A percentile compares a stretch with the other conserved stretches of the same genome.
Conservation (phyloP, 2,113 vertebrate genomes). For the Triplophysa siluroides region DNA sequence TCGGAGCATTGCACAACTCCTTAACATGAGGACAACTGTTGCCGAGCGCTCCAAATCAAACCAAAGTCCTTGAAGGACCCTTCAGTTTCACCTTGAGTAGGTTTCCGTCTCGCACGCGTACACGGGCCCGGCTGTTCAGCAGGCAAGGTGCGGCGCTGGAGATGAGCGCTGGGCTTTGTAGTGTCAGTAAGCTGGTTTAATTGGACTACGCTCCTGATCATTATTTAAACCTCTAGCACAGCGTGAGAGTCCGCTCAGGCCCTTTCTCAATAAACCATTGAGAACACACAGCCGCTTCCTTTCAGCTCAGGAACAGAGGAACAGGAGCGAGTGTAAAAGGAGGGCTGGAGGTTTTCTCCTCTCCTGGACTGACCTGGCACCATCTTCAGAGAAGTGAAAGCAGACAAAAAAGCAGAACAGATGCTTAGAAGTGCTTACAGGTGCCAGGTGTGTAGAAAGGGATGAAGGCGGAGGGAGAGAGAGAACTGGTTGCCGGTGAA, state of each 20-base stretch:
- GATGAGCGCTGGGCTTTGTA: slow-evolving; percentile 36
- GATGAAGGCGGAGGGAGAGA: not conserved
- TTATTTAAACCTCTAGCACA: slow-evolving; percentile 29
- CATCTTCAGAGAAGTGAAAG: slow-evolving; percentile 35
- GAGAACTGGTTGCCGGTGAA: not conserved
- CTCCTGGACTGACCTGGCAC: slow-evolving; percentile 30
- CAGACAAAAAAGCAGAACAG: not conserved
- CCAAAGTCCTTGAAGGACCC: slow-evolving; percentile 20
- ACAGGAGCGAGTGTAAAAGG: slow-evolving; percentile 25
- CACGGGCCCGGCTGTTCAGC: slow-evolving; percentile 9
- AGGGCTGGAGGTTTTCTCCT: slow-evolving; percentile 33
- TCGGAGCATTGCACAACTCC: slow-evolving; percentile 18
- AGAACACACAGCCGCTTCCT: slow-evolving; percentile 18
- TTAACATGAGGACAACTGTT: slow-evolving; percentile 33
- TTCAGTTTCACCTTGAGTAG: slow-evolving; percentile 37
- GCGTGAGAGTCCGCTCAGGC: slow-evolving; percentile 4
- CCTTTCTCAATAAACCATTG: slow-evolving; percentile 36
- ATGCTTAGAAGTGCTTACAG: slow-evolving; percentile 32
- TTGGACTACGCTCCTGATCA: slow-evolving; percentile 38
- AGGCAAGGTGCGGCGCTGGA: slow-evolving; percentile 28
- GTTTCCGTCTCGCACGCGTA: not conserved
- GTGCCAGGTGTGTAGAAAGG: slow-evolving; percentile 32
- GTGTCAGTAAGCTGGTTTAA: slow-evolving; percentile 39
- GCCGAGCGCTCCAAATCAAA: slow-evolving; percentile 15
- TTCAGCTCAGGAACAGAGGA: slow-evolving; percentile 35